Base-by-base conservation (phyloP, 2,888 invertebrate species). In the Tridacna gigas region DNA sequence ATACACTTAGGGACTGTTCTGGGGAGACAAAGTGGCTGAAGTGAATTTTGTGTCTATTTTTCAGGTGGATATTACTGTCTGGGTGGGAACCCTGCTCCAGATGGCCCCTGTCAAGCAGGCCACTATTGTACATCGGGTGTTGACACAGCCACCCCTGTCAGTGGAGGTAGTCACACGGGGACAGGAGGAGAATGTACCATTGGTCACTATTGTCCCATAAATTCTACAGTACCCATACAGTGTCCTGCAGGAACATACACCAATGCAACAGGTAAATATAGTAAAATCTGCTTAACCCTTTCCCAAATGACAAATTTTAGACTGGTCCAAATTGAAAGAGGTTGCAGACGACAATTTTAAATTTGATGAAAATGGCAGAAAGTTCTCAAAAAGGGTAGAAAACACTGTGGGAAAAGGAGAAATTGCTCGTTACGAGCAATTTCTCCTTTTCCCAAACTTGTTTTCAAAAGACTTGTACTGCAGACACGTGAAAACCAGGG, bases 41-140 rank as follows among this genome's bases (percentile, higher is more conserved):
- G 9, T 56, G 20, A 56, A 56, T 28, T 69, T 48, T 20, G 20
- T 47, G 5, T 18, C 9, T 47, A 9, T 20, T 9, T 74, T 60
- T 28, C 28, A 94, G 94, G 94, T 84, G 94, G 94, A 25, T 77
- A 88, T 61, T 93, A 90, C 89, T 94, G 94, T 86, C 89, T 89
- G 5, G 93, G 48, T 22, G 73, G 93, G 2, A 93, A 94, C 11
- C 80, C 92, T 0, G 86, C 83, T 20, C 91, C 91, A 18, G 91
- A 93, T 77, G 93, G 93, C 0, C 82, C 89, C 28, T 93, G 93
- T 83, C 73, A 84, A 37, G 87, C 91, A 11, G 91, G 92, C 12
- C 89, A 93, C 84, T 93, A 92, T 84, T 93, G 93, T 83, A 91
- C 90, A 63, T 83, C 85, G 11, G 93, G 93, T 18, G 91, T 92